Evolutionary conservation across 1,140 invertebrate species (phyloP).

Genomic region (Zeugodacus cucurbitae): DNA sequence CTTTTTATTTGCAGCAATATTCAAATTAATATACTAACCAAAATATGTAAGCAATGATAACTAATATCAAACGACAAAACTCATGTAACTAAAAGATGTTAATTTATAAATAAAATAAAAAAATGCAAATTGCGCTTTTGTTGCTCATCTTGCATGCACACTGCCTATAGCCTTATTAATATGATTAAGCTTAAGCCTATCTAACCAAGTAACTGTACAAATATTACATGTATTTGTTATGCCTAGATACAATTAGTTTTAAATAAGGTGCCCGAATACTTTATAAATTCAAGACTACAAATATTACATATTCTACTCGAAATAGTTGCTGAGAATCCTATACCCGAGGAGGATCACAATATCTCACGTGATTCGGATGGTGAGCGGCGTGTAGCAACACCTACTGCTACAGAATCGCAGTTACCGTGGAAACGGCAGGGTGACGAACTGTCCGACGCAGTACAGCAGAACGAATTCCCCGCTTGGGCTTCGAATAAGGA

Average conservation of each 20-base stretch:
- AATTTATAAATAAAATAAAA: neutral
- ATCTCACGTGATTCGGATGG: constrained; percentile 62
- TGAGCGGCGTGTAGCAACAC: constrained; percentile 77
- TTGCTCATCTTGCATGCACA: neutral
- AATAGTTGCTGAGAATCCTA: constrained; percentile 61
- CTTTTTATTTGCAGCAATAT: neutral
- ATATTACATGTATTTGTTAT: neutral
- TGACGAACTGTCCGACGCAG: constrained; percentile 72
- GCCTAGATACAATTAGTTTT: neutral
- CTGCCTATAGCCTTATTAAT: neutral
- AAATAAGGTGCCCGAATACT: neutral
- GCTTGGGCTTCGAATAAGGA: constrained; percentile 93
- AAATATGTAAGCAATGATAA: too few species aligned
- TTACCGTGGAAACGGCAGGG: constrained; percentile 90
- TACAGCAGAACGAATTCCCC: constrained; percentile 91
- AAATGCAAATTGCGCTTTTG: neutral
- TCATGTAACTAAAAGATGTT: neutral
- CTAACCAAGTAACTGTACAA: neutral
- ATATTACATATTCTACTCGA: constrained; percentile 44
- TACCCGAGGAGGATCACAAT: constrained; percentile 63
- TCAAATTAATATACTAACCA: constrained; percentile 11
- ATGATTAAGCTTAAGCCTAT: neutral
- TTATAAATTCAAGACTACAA: neutral
- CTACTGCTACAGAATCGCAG: constrained; percentile 85
- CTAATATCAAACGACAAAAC: neutral